phyloP scores from a whole-genome alignment of 2,113 vertebrate genomes.

The Puntigrus tetrazona region DNA sequence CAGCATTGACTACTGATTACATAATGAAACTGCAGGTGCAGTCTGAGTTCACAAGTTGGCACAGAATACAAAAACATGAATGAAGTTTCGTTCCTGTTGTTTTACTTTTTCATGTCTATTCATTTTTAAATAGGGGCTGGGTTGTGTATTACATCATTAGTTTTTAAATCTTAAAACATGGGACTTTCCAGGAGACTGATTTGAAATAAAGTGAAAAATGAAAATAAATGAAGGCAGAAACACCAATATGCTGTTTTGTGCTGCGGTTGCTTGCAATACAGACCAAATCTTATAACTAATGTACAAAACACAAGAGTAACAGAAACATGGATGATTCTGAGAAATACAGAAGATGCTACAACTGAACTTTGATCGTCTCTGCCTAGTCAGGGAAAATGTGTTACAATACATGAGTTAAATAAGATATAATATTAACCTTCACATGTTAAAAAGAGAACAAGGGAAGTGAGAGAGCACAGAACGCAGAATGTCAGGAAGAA shows the following conservation, averaged over 20 bases:
- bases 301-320: constrained; percentile 7
- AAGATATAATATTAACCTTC: constrained; percentile 33
- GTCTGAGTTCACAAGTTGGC: neutral
- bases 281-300: neutral
- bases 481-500: neutral
- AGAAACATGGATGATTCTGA: constrained; percentile 15
- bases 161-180: neutral
- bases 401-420: constrained; percentile 1
- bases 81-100: neutral
- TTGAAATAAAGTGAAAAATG: neutral
- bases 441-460: constrained; percentile 5
- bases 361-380: constrained; percentile 25
- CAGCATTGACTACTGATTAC: neutral
- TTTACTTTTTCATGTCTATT: constrained; percentile 7
- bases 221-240: neutral
- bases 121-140: neutral
- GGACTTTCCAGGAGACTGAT: neutral
- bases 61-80: constrained; percentile 1
- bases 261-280: neutral
- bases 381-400: neutral
- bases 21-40: neutral
- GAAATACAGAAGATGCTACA: neutral
- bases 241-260: neutral
- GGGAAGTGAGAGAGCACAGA: neutral
- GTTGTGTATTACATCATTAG: neutral